phyloP scores from a whole-genome alignment of 2,797 vertebrate species.

The Acanthurus lineatus region DNA sequence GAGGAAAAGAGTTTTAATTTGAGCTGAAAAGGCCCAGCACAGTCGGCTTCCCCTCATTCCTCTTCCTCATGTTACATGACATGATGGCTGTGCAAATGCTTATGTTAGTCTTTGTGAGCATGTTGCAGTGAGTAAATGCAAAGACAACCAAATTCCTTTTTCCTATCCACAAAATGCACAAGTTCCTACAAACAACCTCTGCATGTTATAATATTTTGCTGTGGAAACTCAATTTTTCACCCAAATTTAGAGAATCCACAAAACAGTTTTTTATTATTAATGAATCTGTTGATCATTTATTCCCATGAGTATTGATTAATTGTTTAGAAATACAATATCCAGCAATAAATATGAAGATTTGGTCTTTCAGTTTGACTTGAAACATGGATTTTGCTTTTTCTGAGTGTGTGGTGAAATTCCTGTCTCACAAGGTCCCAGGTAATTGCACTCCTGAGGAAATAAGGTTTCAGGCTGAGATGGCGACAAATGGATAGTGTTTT shows the following conservation, averaged over 20 bases:
- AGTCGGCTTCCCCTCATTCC: constrained; percentile 40
- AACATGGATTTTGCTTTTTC: neutral
- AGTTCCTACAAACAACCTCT: too few relatives aligned
- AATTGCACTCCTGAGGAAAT: constrained; percentile 29
- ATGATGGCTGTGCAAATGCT: constrained; percentile 16
- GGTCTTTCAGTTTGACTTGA: neutral
- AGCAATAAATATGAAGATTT: neutral
- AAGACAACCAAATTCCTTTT: too few relatives aligned
- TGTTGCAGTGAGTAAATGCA: neutral
- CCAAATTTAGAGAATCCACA: neutral
- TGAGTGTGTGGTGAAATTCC: constrained; percentile 5
- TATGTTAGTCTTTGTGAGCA: neutral
- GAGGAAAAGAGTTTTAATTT: constrained; percentile 73
- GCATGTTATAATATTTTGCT: neutral
- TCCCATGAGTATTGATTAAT: neutral
- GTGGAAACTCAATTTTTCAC: too few relatives aligned
- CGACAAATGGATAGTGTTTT: constrained; percentile 39
- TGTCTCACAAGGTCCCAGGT: constrained; percentile 23
- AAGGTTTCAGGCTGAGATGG: constrained; percentile 11
- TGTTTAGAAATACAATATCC: neutral
- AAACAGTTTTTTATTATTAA: neutral
- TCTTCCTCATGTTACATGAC: constrained; percentile 16
- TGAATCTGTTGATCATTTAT: neutral
- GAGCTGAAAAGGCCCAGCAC: constrained; percentile 47
- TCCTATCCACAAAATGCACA: neutral